Evolutionary conservation across 2,113 vertebrate species (phyloP), one percentile per base, ranked within the genome.

Genomic region (Rhea americana): DNA sequence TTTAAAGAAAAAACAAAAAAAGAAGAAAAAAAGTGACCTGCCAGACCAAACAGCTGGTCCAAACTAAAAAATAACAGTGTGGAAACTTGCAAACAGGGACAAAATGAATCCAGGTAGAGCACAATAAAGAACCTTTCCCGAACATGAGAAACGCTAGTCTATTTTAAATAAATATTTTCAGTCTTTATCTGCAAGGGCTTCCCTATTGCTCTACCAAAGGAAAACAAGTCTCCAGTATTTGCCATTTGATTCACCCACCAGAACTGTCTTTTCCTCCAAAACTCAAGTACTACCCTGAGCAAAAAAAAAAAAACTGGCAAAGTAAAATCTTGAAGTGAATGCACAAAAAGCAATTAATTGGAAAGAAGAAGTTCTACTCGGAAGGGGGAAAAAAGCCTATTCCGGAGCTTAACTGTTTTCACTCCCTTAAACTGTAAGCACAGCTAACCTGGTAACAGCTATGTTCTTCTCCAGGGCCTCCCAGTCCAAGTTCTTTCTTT

Each of bases 111-210:
- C 95, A 94, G 95, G 91, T 93, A 96, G 93, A 97, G 85, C 91
- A 96, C 81, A 80, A 78, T 5, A 53, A 73, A 56, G 56, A 75
- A 66, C 53, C 94, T 86, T 96, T 95, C 90, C 82, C 93, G 94
- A 96, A 95, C 53, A 28, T 1, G 47, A 96, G 92, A 95, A 94
- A 82, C 28, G 87, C 94, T 94, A 93, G 56, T 92, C 91, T 94
- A 90, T 53, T 95, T 91, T 90, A 96, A 97, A 94, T 96, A 97
- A 97, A 86, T 95, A 96, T 90, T 95, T 96, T 96, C 94, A 95
- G 93, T 95, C 93, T 90, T 80, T n/a, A 66, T 41, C 80, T 71
- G 85, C 77, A 76, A 78, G 77, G 77, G 77, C 73, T 84, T 84
- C 66, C 74, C 80, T 17, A 82, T 16, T 55, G 58, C 45, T 85